These are phyloP conservation scores for Neogale vison DNA, from an alignment of 2,113 vertebrate species.

Conservation along the genomic window DNA sequence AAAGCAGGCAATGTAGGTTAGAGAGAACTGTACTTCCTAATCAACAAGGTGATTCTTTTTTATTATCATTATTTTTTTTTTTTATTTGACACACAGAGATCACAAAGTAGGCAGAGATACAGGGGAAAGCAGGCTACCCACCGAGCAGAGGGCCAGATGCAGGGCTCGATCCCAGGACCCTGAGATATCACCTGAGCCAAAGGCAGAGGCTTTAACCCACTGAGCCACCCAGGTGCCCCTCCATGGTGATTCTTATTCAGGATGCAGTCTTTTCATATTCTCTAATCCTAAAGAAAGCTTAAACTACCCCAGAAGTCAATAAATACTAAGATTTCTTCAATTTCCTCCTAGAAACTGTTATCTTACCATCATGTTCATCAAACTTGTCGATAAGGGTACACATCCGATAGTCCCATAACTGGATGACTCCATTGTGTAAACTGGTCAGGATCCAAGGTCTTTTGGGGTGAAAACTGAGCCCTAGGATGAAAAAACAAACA, in stretches of 20 bases:
- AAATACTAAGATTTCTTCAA: background rate
- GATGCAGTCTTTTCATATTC: background rate
- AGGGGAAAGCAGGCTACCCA: no score
- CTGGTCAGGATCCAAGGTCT: conserved; percentile 97
- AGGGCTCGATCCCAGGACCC: no score
- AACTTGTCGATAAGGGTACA: conserved; percentile 99
- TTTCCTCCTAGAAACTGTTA: background rate
- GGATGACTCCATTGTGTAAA: conserved; percentile 97
- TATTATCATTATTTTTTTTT: no score
- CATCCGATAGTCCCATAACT: conserved; percentile 99
- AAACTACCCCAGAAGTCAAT: background rate
- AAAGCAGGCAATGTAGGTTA: background rate
- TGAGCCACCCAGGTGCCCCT: no score
- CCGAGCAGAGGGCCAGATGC: no score
- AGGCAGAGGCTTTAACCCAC: no score
- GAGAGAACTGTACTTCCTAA: background rate
- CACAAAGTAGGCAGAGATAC: no score
- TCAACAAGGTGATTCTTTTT: background rate
- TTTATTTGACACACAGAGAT: no score
- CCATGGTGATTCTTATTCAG: background rate
- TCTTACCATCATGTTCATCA: conserved; percentile 96
- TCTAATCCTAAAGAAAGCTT: conserved; percentile 5
- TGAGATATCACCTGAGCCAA: no score
- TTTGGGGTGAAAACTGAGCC: conserved; percentile 97
- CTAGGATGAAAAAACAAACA: conserved; percentile 75